Evolutionary conservation across 2,888 invertebrate species (phyloP), one percentile per base, ranked within the genome.

Genomic region (Heteropelma amictum): DNA sequence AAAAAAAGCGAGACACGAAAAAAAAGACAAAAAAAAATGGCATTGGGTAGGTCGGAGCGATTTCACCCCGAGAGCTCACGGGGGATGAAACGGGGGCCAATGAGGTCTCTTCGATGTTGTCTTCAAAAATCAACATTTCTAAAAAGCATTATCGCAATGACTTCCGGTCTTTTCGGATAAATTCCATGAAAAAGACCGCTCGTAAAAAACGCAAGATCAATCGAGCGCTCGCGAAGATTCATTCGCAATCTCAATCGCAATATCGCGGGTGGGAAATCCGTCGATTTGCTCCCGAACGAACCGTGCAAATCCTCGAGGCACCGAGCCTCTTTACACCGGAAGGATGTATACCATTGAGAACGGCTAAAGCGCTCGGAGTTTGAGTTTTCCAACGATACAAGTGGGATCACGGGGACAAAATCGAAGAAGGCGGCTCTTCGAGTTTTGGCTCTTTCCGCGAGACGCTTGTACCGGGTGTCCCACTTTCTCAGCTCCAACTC

Each of bases 321-420:
- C n/a, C n/a, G 12, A n/a, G 10, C 30, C 33, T 53, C 33, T 63
- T 28, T 51, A 40, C 21, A 8, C 33, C 3, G 23, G 21, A 12
- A n/a, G 33, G 10, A 45, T 12, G 28, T 21, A 67, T 12, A 33
- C n/a, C n/a, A n/a, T 53, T 45, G 61, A 28, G 40, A 40, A 67
- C 61, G 65, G 53, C 72, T 53, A 65, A n/a, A 72, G 67, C 68
- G 72, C 63, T 63, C 42, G 65, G 56, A 47, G 70, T n/a, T n/a
- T n/a, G n/a, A n/a, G 23, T 49, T 60, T 61, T 56, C 42, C 47
- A 65, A 71, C 56, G 71, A 63, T 61, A 71, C 75, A 51, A 71
- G 71, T 68, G 71, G 69, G 67, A 75, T 71, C 71, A 56, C 35
- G 38, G 63, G 38, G 53, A 63, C 63, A 76, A 75, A 72, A 76